phyloP scores from a whole-genome alignment of 2,888 invertebrate genomes.

The Peribatodes rhomboidaria region DNA sequence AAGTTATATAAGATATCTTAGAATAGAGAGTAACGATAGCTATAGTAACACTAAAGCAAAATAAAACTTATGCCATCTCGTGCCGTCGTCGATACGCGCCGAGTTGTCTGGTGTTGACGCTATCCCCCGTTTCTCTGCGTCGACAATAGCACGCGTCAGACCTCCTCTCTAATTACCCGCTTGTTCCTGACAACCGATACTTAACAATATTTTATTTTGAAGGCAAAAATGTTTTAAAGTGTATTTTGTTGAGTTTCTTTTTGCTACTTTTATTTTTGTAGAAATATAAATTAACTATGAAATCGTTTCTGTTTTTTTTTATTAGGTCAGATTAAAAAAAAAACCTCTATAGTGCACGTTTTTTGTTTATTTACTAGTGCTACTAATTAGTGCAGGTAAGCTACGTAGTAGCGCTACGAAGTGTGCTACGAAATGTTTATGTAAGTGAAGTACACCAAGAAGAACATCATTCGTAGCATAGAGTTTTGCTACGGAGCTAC shows the following conservation, averaged over 20 bases:
- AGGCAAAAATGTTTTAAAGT: background rate
- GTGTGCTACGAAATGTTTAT: background rate
- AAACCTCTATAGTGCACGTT: no score
- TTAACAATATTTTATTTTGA: conserved; percentile 35
- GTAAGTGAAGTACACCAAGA: background rate
- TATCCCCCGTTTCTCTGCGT: conserved; percentile 27
- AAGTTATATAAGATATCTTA: no score
- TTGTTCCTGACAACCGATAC: conserved; percentile 61
- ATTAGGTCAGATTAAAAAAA: no score
- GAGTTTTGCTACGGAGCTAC: background rate
- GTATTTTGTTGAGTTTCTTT: background rate
- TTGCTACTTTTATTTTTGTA: background rate
- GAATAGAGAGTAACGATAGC: background rate
- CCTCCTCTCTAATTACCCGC: conserved; percentile 65
- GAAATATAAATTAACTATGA: background rate
- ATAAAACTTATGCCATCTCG: background rate
- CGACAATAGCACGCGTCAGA: conserved; percentile 57
- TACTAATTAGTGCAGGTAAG: no score
- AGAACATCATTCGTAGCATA: background rate
- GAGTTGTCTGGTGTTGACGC: conserved; percentile 57
- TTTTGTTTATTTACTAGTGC: no score
- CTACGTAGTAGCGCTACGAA: background rate
- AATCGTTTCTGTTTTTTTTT: background rate
- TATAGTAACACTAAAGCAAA: no score
- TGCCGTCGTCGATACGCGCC: background rate